Conservation (phyloP, 2,888 invertebrate genomes). For the Platycheirus rosarum region DNA sequence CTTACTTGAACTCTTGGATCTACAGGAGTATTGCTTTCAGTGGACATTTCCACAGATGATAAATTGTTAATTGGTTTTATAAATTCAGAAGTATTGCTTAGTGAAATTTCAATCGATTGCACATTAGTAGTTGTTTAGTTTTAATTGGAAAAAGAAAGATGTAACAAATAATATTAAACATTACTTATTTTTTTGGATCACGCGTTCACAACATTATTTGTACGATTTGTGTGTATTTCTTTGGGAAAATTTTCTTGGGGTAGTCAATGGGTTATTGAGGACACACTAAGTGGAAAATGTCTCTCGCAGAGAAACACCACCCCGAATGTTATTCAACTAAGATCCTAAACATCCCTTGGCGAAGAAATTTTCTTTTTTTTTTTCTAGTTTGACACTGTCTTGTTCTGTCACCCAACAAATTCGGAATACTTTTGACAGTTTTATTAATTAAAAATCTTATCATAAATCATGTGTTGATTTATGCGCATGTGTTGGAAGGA, state of each 20-base stretch:
- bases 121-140: conserved; percentile 56
- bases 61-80: conserved; percentile 2
- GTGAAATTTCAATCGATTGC: conserved; percentile 52
- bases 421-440: conserved; percentile 19
- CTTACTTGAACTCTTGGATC: conserved; percentile 92
- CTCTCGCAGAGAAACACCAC: conserved; percentile 64
- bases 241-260: conserved; percentile 52
- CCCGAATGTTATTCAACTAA: conserved; percentile 62
- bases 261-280: conserved; percentile 37
- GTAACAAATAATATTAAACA: not conserved
- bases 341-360: conserved; percentile 52
- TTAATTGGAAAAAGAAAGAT: conserved; percentile 16
- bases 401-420: not conserved
- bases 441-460: conserved; percentile 8
- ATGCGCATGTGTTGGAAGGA: conserved; percentile 3
- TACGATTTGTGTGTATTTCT: conserved; percentile 20
- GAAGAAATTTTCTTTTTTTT: conserved; percentile 39
- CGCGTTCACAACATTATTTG: conserved; percentile 64
- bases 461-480: not conserved
- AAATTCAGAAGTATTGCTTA: conserved; percentile 41
- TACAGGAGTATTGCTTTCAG: conserved; percentile 86
- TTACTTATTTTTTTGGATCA: conserved; percentile 26
- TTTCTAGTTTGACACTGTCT: conserved; percentile 34
- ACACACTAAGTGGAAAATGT: conserved; percentile 24
- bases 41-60: conserved; percentile 78